These are phyloP conservation scores for Plecotus auritus DNA, from an alignment of 2,113 vertebrate genomes.

Conservation along the genomic window DNA sequence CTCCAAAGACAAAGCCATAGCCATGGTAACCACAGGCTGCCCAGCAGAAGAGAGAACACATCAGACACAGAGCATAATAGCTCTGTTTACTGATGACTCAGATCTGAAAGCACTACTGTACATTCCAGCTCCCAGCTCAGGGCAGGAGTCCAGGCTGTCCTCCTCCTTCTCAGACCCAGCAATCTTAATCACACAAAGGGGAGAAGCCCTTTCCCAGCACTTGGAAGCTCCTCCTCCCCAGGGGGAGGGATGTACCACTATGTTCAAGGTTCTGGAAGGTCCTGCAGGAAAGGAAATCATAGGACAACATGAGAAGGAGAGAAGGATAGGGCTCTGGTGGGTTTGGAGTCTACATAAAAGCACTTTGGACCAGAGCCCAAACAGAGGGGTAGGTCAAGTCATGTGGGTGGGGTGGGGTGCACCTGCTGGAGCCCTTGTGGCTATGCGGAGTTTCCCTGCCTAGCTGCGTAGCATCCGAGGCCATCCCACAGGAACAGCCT, in stretches of 20 bases:
- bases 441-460: not conserved
- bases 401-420: accelerated
- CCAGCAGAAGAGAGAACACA: conserved; percentile 55
- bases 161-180: not conserved
- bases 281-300: not conserved
- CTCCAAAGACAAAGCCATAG: conserved; percentile 77
- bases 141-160: conserved; percentile 14
- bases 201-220: not conserved
- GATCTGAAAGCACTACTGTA: conserved; percentile 52
- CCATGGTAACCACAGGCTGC: conserved; percentile 78
- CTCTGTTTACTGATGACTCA: conserved; percentile 57
- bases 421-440: not conserved
- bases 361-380: not conserved
- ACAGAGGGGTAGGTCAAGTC: not conserved
- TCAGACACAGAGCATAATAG: not conserved
- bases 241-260: not conserved
- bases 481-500: not conserved
- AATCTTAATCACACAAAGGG: not conserved
- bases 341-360: not conserved
- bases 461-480: not conserved
- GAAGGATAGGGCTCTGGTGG: not conserved
- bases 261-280: not conserved
- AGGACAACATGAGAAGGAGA: not conserved
- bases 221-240: not conserved
- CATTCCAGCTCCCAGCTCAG: not conserved